Percentiles rank a stretch among this genome's conserved stretches.
Evolutionary conservation across 2,113 vertebrate species (phyloP).

Genomic region (Eulacestoma nigropectus): DNA sequence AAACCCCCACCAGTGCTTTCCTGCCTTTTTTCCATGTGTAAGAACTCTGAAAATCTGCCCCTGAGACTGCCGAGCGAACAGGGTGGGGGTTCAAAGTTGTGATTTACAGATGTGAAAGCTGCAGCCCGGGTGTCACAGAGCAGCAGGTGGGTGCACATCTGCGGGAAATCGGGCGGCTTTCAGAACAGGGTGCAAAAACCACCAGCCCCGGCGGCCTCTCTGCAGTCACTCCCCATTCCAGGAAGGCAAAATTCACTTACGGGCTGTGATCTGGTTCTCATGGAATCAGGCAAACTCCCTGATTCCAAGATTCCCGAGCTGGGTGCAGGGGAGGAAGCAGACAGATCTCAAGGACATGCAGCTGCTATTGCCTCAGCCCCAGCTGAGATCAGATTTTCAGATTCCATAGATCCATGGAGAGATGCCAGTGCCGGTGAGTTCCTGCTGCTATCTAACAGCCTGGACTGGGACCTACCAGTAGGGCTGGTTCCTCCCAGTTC

Average conservation of each 20-base stretch:
- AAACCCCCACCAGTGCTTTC: background rate
- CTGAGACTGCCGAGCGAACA: background rate
- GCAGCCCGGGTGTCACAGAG: background rate
- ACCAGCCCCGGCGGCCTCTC: background rate
- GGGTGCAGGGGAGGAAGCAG: background rate
- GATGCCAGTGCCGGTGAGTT: background rate
- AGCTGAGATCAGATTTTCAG: background rate
- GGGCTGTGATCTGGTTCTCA: background rate
- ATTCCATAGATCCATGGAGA: background rate
- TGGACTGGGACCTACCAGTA: background rate
- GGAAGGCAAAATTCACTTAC: background rate
- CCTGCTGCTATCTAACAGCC: constrained; percentile 26
- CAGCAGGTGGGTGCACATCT: background rate
- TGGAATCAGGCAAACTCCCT: background rate
- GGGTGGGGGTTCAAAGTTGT: background rate
- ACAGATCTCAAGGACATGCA: background rate
- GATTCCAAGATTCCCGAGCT: background rate
- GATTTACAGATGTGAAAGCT: background rate
- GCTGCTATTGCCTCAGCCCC: background rate
- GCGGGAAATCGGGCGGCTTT: background rate
- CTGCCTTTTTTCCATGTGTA: background rate
- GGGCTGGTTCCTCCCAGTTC: constrained; percentile 33
- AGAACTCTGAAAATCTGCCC: background rate
- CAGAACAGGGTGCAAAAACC: background rate
- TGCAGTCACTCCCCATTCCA: background rate